phyloP scores from a whole-genome alignment of 2,113 vertebrate species.

The Antechinus flavipes region DNA sequence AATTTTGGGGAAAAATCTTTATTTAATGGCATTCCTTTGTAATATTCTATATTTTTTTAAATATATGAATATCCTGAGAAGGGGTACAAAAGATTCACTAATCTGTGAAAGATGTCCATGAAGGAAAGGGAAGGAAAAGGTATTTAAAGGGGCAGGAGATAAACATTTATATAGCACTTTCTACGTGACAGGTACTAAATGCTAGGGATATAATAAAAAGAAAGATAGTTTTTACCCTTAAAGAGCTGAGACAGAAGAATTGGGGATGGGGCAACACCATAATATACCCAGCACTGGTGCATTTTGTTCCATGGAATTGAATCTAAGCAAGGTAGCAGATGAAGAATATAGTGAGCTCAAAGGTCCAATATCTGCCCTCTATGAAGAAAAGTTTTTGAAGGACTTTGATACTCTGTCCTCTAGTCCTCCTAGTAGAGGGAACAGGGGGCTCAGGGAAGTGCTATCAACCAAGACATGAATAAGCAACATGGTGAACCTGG shows the following conservation, averaged over 20 bases:
- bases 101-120: background rate
- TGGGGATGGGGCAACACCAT: background rate
- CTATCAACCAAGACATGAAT: background rate
- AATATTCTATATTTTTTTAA: background rate
- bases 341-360: background rate
- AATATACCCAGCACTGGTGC: background rate
- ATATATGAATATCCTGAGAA: background rate
- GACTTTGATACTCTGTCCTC: background rate
- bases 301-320: background rate
- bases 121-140: background rate
- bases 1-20: background rate
- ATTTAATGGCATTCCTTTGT: background rate
- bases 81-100: background rate
- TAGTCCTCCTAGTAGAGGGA: background rate
- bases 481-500: background rate
- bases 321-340: background rate
- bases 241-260: background rate
- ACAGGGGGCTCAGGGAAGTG: background rate
- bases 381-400: background rate
- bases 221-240: background rate
- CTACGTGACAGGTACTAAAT: background rate
- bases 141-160: background rate
- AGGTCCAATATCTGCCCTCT: background rate
- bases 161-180: background rate
- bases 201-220: background rate